Conservation (phyloP, 2,797 vertebrate species). For the Siniperca obscura region DNA sequence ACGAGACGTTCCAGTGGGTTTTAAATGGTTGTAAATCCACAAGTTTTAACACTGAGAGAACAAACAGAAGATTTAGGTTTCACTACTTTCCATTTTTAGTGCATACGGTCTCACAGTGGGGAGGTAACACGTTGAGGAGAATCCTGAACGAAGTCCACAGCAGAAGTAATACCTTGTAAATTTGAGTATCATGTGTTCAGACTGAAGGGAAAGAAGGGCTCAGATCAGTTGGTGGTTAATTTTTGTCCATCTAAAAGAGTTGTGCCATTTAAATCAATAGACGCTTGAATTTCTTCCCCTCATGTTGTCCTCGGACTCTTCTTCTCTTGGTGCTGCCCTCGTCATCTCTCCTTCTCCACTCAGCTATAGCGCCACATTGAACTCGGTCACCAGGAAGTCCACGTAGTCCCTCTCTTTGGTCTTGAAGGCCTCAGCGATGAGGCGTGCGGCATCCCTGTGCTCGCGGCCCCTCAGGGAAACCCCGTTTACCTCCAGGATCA, state of each 20-base stretch:
- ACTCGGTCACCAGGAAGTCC: constrained; percentile 97
- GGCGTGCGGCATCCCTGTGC: constrained; percentile 92
- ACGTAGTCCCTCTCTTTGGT: constrained; percentile 94
- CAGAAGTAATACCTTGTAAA: constrained; percentile 47
- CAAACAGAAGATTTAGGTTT: constrained; percentile 43
- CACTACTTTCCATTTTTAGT: constrained; percentile 56
- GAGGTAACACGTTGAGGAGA: constrained; percentile 72
- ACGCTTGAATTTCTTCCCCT: constrained; percentile 21
- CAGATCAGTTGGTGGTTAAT: constrained; percentile 51
- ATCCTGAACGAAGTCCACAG: constrained; percentile 61
- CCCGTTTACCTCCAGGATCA: constrained; percentile 97
- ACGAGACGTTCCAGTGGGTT: constrained; percentile 42
- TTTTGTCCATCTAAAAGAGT: constrained; percentile 51
- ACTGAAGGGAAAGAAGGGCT: constrained; percentile 41
- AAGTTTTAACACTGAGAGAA: constrained; percentile 36
- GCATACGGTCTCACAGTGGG: constrained; percentile 73
- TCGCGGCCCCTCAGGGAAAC: constrained; percentile 91
- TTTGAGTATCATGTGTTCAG: constrained; percentile 27
- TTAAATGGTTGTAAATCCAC: constrained; percentile 44
- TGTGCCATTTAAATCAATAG: constrained; percentile 72
- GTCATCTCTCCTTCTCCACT: constrained; percentile 9
- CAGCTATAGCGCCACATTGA: constrained; percentile 93
- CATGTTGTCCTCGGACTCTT: neutral
- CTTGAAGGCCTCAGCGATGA: constrained; percentile 98
- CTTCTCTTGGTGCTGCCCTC: constrained; percentile 12